phyloP scores from a whole-genome alignment of 2,113 vertebrate genomes.

The Marcusenius ussheri region DNA sequence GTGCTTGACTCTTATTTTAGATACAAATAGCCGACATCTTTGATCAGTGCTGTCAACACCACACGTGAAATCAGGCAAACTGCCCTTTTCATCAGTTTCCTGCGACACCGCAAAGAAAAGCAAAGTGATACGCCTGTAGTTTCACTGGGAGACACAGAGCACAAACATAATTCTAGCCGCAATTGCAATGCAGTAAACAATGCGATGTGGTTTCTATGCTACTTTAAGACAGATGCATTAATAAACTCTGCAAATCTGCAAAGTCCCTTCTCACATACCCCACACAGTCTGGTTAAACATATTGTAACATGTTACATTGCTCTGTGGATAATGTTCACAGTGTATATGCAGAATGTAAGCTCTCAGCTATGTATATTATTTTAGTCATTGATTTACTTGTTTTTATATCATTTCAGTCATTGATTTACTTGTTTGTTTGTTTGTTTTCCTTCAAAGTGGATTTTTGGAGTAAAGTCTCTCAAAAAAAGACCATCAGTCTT shows the following conservation, averaged over 20 bases:
- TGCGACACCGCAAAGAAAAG: neutral
- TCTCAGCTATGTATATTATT: neutral
- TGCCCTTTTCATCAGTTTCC: slow-evolving; percentile 4
- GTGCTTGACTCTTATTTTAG: neutral
- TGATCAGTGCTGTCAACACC: neutral
- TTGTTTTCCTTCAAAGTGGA: neutral
- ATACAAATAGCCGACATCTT: slow-evolving; percentile 17
- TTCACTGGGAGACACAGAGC: neutral
- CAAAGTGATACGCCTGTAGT: neutral
- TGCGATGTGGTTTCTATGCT: neutral
- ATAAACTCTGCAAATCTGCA: neutral
- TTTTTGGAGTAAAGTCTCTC: neutral
- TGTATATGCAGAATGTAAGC: neutral
- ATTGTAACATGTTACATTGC: neutral
- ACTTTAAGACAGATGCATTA: neutral
- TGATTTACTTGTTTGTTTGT: neutral
- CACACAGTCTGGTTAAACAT: neutral
- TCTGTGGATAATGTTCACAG: neutral
- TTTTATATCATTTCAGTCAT: neutral
- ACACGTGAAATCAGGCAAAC: neutral
- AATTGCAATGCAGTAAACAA: neutral
- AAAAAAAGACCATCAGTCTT: neutral
- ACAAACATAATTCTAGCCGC: neutral
- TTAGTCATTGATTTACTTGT: neutral
- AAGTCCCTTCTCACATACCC: neutral